Evolutionary conservation across 2,113 vertebrate species (phyloP).

Genomic region (Apistogramma diplotaenia): DNA sequence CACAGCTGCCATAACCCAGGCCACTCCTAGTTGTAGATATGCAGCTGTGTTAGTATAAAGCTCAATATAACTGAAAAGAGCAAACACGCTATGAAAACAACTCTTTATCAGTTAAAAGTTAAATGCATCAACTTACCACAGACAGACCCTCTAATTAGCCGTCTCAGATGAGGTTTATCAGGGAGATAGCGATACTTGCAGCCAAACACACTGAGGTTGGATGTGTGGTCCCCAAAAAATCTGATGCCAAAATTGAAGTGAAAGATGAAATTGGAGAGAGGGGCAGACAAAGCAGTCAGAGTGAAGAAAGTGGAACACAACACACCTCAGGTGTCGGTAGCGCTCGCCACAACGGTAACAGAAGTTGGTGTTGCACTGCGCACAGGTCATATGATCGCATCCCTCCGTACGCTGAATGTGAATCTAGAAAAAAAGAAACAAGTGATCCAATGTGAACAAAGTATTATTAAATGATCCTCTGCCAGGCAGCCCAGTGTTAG

Average conservation of each 20-base stretch:
- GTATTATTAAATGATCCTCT: neutral
- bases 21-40: neutral
- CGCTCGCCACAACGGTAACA: slow-evolving; percentile 97
- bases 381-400: slow-evolving; percentile 98
- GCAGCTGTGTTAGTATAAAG: neutral
- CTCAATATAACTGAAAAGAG: neutral
- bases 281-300: neutral
- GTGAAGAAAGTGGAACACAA: neutral
- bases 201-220: slow-evolving; percentile 99
- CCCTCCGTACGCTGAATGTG: slow-evolving; percentile 98
- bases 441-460: neutral
- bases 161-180: slow-evolving; percentile 92
- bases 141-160: slow-evolving; percentile 93
- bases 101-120: neutral
- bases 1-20: neutral
- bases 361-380: slow-evolving; percentile 98
- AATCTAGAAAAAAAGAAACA: slow-evolving; percentile 77
- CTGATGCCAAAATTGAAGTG: slow-evolving; percentile 20
- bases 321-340: slow-evolving; percentile 88
- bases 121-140: slow-evolving; percentile 83
- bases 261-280: neutral
- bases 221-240: slow-evolving; percentile 98
- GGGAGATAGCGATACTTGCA: slow-evolving; percentile 99
- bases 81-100: neutral
- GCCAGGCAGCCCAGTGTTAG: fast-evolving